These are phyloP conservation scores for Ctenopoma multispine DNA, from an alignment of 2,797 vertebrate species.

Conservation along the genomic window DNA sequence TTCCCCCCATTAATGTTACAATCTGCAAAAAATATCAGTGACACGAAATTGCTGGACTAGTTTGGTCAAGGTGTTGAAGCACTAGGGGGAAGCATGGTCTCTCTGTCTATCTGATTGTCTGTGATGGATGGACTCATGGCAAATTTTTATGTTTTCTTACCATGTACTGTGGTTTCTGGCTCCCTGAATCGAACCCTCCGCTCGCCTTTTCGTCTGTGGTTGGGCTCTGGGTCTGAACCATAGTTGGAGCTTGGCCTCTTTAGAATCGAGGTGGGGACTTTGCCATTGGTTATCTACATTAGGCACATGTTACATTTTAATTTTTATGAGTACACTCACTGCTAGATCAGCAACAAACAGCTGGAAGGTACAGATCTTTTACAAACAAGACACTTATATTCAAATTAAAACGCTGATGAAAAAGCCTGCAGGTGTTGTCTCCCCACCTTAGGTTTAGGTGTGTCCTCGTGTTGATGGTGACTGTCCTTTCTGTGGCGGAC, in stretches of 20 bases:
- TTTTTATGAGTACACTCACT: conserved; percentile 7
- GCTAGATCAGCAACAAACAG: conserved; percentile 6
- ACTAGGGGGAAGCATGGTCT: conserved; percentile 41
- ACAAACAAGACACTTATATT: conserved; percentile 14
- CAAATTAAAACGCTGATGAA: neutral
- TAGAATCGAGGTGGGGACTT: conserved; percentile 90
- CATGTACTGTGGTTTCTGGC: conserved; percentile 89
- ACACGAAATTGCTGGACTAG: neutral
- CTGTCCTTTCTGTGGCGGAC: conserved; percentile 83
- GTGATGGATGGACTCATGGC: too few species aligned
- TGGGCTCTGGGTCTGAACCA: conserved; percentile 62
- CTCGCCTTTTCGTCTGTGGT: conserved; percentile 81
- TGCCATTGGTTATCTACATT: conserved; percentile 74
- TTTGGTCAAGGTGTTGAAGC: conserved; percentile 6
- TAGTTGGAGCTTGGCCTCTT: conserved; percentile 78
- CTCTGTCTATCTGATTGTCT: too few species aligned
- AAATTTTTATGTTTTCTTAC: too few species aligned
- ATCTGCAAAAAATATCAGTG: neutral
- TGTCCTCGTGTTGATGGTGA: conserved; percentile 80
- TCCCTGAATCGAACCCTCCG: conserved; percentile 92
- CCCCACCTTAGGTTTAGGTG: conserved; percentile 74
- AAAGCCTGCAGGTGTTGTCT: neutral
- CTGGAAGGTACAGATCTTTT: conserved; percentile 9
- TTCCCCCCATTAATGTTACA: neutral
- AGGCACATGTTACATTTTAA: conserved; percentile 22